phyloP scores from a whole-genome alignment of 2,888 invertebrate species.

The Trissolcus brochymenae region DNA sequence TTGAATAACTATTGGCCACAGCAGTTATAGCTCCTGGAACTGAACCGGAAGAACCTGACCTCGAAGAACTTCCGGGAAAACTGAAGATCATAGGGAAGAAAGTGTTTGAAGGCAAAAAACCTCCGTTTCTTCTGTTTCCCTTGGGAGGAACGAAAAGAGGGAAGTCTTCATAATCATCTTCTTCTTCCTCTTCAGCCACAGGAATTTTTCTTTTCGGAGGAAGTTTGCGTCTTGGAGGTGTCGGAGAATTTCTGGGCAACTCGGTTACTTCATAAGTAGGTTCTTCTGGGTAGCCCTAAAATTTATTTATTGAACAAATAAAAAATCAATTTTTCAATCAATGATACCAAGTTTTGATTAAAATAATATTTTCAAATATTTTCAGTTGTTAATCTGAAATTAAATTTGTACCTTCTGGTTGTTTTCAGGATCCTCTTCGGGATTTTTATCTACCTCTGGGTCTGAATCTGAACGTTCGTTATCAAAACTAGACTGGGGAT shows the following conservation, averaged over 20 bases:
- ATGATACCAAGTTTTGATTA: too few relatives aligned
- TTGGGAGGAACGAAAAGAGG: conserved; percentile 63
- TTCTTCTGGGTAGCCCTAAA: conserved; percentile 57
- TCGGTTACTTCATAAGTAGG: conserved; percentile 58
- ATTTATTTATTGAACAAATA: too few relatives aligned
- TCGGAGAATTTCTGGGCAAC: conserved; percentile 1
- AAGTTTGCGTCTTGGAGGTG: conserved; percentile 22
- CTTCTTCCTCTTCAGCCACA: conserved; percentile 78
- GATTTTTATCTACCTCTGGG: too few relatives aligned
- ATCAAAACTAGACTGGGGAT: conserved; percentile 64
- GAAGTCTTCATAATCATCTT: conserved; percentile 72
- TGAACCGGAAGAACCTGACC: conserved; percentile 72
- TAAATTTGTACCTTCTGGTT: too few relatives aligned
- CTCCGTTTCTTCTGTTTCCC: conserved; percentile 63
- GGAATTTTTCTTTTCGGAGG: conserved; percentile 63
- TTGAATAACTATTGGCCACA: conserved; percentile 85
- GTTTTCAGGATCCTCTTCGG: too few relatives aligned
- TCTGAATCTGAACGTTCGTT: conserved; percentile 62
- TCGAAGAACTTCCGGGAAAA: conserved; percentile 76
- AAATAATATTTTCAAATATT: too few relatives aligned
- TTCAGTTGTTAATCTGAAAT: too few relatives aligned
- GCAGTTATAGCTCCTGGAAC: conserved; percentile 82
- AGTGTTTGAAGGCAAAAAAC: conserved; percentile 77
- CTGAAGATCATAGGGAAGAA: conserved; percentile 84
- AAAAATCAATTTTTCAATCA: too few relatives aligned